These are phyloP conservation scores for Apis dorsata DNA, from an alignment of 1,140 invertebrate genomes.

Conservation along the genomic window DNA sequence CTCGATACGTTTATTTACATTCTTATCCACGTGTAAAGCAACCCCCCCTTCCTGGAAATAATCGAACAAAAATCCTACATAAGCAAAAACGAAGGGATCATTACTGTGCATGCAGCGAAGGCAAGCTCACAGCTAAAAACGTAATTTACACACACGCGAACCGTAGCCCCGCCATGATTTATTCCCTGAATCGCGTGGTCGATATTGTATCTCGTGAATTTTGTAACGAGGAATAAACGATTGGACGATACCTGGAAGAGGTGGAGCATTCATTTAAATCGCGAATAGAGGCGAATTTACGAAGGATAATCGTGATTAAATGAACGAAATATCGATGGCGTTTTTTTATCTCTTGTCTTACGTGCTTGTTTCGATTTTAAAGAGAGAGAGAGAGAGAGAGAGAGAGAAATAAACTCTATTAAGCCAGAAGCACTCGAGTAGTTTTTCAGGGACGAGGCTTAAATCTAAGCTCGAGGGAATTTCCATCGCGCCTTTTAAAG, in stretches of 20 bases:
- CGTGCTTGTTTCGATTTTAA: neutral
- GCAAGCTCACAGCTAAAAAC: too few species aligned
- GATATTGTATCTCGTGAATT: too few species aligned
- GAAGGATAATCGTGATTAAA: conserved; percentile 40
- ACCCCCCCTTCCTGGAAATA: too few species aligned
- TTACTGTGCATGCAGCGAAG: too few species aligned
- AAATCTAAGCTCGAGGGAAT: conserved; percentile 24
- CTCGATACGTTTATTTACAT: too few species aligned
- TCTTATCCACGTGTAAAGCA: too few species aligned
- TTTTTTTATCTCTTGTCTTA: neutral
- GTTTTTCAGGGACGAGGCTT: conserved; percentile 24
- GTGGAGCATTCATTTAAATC: conserved; percentile 1
- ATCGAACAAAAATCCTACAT: too few species aligned
- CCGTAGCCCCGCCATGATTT: too few species aligned
- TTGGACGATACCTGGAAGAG: neutral
- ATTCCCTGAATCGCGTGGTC: too few species aligned
- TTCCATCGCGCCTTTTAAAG: neutral
- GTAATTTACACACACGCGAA: too few species aligned
- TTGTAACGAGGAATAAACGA: conserved; percentile 10
- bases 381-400: too few species aligned
- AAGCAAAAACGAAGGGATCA: too few species aligned
- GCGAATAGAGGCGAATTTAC: neutral
- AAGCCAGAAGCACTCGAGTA: conserved; percentile 5
- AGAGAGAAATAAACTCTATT: neutral
- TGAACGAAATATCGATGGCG: neutral